These are phyloP conservation scores for Pseudorhombus dupliciocellatus DNA, from an alignment of 2,113 vertebrate species.

Conservation along the genomic window DNA sequence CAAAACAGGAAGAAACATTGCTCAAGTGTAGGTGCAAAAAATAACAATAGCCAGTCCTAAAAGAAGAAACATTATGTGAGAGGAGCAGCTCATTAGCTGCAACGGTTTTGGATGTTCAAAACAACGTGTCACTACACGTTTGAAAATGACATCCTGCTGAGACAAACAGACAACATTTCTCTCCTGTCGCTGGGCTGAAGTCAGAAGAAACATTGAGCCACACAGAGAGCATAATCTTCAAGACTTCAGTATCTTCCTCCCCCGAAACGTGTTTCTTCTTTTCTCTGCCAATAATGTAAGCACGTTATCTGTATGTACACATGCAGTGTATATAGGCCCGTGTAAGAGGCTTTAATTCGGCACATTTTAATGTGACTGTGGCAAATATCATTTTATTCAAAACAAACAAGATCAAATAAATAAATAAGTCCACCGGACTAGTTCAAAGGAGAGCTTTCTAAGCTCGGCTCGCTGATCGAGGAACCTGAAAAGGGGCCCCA, in stretches of 20 bases:
- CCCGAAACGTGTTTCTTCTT: constrained; percentile 11
- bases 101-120: constrained; percentile 52
- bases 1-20: constrained; percentile 43
- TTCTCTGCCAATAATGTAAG: constrained; percentile 48
- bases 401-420: constrained; percentile 56
- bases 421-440: constrained; percentile 27
- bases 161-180: constrained; percentile 52
- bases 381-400: constrained; percentile 44
- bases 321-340: constrained; percentile 27
- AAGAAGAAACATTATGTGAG: constrained; percentile 43
- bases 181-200: constrained; percentile 29
- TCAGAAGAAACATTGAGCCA: constrained; percentile 35
- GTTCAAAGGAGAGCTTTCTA: constrained; percentile 65
- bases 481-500: constrained; percentile 65
- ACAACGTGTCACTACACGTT: constrained; percentile 57
- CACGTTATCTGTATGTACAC: constrained; percentile 41
- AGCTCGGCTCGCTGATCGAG: constrained; percentile 57
- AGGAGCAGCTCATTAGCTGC: constrained; percentile 65
- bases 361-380: constrained; percentile 40
- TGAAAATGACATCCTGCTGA: constrained; percentile 57
- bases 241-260: constrained; percentile 25
- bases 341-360: constrained; percentile 45
- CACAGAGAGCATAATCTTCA: constrained; percentile 22
- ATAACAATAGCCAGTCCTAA: constrained; percentile 35
- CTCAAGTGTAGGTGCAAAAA: constrained; percentile 38